Evolutionary conservation across 1,140 invertebrate genomes (phyloP).

Genomic region (Drosophila orosa): DNA sequence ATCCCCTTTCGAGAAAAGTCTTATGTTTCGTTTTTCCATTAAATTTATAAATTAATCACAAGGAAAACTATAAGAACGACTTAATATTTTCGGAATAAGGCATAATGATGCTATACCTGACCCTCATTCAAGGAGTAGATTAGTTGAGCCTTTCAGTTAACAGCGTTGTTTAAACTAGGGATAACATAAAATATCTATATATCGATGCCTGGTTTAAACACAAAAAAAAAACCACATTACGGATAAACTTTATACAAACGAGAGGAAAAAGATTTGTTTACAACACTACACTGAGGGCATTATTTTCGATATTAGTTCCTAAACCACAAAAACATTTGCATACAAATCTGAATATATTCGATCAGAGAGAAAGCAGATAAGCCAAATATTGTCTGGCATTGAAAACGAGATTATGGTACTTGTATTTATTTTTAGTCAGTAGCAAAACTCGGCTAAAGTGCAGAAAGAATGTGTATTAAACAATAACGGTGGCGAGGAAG

Average conservation of each 20-base stretch:
- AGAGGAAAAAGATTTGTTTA: constrained; percentile 42
- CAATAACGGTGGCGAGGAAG: constrained; percentile 59
- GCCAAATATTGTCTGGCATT: constrained; percentile 42
- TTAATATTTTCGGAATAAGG: no score
- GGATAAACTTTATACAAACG: constrained; percentile 27
- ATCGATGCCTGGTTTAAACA: constrained; percentile 5
- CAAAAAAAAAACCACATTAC: constrained; percentile 2
- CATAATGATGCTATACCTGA: constrained; percentile 1
- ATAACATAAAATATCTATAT: neutral
- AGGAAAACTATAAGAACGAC: neutral
- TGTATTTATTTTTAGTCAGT: constrained; percentile 55
- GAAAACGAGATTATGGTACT: constrained; percentile 59
- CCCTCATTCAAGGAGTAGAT: constrained; percentile 7
- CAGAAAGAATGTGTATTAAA: constrained; percentile 67
- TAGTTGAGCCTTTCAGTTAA: constrained; percentile 5
- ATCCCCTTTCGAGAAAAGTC: neutral
- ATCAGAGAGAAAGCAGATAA: constrained; percentile 9
- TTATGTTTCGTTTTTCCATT: neutral
- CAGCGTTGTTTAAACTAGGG: constrained; percentile 3
- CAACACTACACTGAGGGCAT: constrained; percentile 42
- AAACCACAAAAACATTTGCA: constrained; percentile 53
- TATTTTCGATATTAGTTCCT: constrained; percentile 79
- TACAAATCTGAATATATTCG: constrained; percentile 33
- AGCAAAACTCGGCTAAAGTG: constrained; percentile 35
- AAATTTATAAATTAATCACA: neutral